A percentile compares a stretch with the other conserved stretches of the same genome.
Evolutionary conservation across 1,140 invertebrate species (phyloP).

Genomic region (Anoplolepis gracilipes): DNA sequence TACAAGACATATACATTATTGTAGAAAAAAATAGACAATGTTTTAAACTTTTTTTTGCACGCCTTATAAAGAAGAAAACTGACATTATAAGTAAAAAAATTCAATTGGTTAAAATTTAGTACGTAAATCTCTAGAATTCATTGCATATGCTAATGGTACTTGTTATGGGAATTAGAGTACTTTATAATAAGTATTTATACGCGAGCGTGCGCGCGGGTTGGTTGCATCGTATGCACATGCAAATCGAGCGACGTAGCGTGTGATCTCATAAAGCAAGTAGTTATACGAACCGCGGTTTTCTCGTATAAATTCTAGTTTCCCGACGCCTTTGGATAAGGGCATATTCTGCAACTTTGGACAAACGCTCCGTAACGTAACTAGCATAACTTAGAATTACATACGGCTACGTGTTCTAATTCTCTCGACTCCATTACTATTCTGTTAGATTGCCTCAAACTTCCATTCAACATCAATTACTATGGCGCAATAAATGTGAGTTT

Average conservation of each 20-base stretch:
- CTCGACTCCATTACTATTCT: constrained; percentile 35
- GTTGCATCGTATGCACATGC: constrained; percentile 36
- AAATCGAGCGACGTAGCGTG: constrained; percentile 45
- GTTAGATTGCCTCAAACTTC: constrained; percentile 40
- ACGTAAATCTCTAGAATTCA: not conserved
- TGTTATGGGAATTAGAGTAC: not conserved
- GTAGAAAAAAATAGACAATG: not conserved
- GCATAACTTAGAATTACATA: constrained; percentile 56
- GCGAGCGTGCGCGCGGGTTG: not conserved
- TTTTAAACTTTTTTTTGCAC: not conserved
- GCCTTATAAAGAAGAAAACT: not conserved
- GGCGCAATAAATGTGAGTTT: constrained; percentile 20
- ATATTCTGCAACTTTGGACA: constrained; percentile 56
- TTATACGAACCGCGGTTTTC: constrained; percentile 42
- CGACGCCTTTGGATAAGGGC: constrained; percentile 39
- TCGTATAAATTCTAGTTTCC: constrained; percentile 44
- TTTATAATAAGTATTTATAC: constrained; percentile 15
- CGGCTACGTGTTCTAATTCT: constrained; percentile 51
- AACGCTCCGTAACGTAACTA: constrained; percentile 49
- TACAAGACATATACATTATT: too few species aligned
- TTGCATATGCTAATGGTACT: not conserved
- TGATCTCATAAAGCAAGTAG: constrained; percentile 54
- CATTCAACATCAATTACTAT: constrained; percentile 55
- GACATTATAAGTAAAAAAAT: not conserved
- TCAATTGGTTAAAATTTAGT: not conserved